Conservation (phyloP, 2,113 vertebrate genomes). For the Xenopus borealis region DNA sequence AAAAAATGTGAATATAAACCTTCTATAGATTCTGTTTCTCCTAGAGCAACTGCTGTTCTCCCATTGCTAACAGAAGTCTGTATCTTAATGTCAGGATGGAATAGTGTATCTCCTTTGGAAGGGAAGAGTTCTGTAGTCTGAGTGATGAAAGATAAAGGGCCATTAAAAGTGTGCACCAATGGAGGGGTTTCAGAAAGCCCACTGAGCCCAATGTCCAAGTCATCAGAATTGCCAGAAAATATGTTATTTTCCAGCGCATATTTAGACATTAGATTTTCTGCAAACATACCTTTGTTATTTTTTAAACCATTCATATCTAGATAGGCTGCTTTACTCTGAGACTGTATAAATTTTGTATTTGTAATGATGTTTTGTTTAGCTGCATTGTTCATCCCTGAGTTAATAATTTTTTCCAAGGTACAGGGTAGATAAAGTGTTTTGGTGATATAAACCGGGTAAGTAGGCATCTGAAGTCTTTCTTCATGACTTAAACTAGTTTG, state of each 20-base stretch:
- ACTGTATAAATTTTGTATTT: neutral
- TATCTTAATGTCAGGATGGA: conserved; percentile 10
- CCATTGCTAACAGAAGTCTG: conserved; percentile 17
- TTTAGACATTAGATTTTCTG: neutral
- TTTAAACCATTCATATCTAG: conserved; percentile 25
- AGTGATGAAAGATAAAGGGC: neutral
- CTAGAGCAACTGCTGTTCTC: neutral
- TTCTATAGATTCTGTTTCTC: neutral
- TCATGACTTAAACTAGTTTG: neutral
- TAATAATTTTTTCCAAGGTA: conserved; percentile 9
- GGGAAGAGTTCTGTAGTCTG: neutral
- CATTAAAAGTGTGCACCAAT: conserved; percentile 23
- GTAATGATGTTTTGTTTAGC: neutral
- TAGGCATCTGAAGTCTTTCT: neutral
- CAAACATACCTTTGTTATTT: conserved; percentile 33
- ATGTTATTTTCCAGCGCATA: neutral
- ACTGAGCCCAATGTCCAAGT: neutral
- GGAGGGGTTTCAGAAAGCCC: conserved; percentile 15
- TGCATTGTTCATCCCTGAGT: conserved; percentile 22
- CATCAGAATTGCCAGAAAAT: neutral
- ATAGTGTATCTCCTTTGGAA: conserved; percentile 13
- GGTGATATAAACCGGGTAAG: neutral
- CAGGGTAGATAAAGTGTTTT: conserved; percentile 11
- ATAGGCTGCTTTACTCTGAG: neutral
- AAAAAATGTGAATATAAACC: conserved; percentile 1